Conservation (phyloP, 2,113 vertebrate species). For the Macrotis lagotis region DNA sequence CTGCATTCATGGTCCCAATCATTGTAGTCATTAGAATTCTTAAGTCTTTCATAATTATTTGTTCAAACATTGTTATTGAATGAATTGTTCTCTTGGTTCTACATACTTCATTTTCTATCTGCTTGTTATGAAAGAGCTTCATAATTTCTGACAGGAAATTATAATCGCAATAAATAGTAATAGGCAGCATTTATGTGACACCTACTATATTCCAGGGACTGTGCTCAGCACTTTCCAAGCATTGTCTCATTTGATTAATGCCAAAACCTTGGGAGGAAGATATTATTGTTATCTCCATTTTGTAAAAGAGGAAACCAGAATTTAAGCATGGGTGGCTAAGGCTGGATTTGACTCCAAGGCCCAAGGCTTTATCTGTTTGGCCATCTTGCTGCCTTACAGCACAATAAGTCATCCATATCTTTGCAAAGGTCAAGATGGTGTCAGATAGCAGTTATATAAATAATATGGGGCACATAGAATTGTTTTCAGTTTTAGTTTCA, state of each 20-base stretch:
- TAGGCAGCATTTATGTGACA: background rate
- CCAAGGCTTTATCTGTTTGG: background rate
- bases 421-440: background rate
- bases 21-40: background rate
- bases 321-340: background rate
- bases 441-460: background rate
- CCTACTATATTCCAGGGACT: background rate
- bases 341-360: background rate
- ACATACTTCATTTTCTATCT: background rate
- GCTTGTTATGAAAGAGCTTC: no score
- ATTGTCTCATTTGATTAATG: background rate
- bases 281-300: background rate
- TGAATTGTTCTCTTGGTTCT: background rate
- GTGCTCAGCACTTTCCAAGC: background rate
- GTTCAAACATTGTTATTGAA: background rate
- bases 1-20: background rate
- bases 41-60: background rate
- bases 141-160: background rate
- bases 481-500: background rate
- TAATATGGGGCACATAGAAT: background rate
- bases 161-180: background rate
- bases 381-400: background rate
- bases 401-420: no score
- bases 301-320: background rate
- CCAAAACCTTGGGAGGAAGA: background rate